Conservation (phyloP, 2,888 invertebrate species). For the Isotomurus palustris region DNA sequence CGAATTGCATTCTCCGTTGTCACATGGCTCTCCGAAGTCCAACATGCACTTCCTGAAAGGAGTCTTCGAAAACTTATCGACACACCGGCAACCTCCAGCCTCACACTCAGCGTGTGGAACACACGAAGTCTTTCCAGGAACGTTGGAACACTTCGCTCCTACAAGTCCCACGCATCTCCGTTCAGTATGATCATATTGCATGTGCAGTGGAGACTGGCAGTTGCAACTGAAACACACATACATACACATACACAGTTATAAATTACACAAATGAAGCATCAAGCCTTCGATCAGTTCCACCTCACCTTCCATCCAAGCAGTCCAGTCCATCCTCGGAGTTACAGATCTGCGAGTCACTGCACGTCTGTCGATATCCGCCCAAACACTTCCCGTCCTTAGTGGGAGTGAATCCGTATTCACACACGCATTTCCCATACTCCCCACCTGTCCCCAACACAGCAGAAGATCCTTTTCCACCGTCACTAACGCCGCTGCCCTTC, state of each 20-base stretch:
- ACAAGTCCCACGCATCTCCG: conserved; percentile 30
- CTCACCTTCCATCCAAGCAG: conserved; percentile 34
- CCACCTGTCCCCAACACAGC: background rate
- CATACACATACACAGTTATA: background rate
- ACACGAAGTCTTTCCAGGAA: conserved; percentile 13
- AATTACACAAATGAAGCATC: background rate
- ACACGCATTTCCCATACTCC: conserved; percentile 29
- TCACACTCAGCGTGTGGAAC: conserved; percentile 21
- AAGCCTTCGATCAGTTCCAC: background rate
- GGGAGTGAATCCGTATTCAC: conserved; percentile 32
- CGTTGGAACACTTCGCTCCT: conserved; percentile 23
- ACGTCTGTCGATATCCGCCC: conserved; percentile 26
- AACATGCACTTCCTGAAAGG: conserved; percentile 33
- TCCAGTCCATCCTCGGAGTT: conserved; percentile 30
- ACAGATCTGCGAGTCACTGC: conserved; percentile 18
- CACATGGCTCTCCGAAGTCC: conserved; percentile 23
- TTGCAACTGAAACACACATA: conserved; percentile 20
- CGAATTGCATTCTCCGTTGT: conserved; percentile 29
- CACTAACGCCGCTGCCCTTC: background rate
- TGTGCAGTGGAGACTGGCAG: conserved; percentile 31
- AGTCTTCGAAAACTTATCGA: conserved; percentile 20
- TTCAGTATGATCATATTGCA: conserved; percentile 20
- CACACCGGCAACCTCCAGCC: conserved; percentile 19
- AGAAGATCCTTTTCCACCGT: background rate
- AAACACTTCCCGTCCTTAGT: conserved; percentile 30